phyloP scores from a whole-genome alignment of 2,797 vertebrate genomes.

The Sebastes diploproa region DNA sequence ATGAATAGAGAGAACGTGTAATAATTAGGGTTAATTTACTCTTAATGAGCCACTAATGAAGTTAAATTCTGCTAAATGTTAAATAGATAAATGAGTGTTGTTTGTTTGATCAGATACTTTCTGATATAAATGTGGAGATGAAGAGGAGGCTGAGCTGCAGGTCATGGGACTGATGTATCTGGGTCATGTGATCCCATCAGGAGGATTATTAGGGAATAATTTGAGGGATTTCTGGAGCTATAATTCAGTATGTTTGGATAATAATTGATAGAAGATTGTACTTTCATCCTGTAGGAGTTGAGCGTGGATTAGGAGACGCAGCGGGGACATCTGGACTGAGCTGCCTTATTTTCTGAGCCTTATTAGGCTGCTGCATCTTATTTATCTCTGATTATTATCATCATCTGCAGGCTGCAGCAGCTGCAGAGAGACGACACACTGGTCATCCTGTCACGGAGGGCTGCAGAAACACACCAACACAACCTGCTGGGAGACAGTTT shows the following conservation, averaged over 20 bases:
- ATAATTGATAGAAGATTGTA: slow-evolving; percentile 80
- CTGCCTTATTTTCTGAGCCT: slow-evolving; percentile 68
- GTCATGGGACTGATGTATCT: slow-evolving; percentile 33
- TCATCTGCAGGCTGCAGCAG: slow-evolving; percentile 19
- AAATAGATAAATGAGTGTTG: background rate
- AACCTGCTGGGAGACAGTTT: no score
- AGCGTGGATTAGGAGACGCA: slow-evolving; percentile 63
- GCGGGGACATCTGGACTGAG: slow-evolving; percentile 76
- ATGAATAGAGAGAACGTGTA: no score
- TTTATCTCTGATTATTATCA: slow-evolving; percentile 19
- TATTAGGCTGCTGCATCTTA: slow-evolving; percentile 50
- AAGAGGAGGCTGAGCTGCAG: background rate
- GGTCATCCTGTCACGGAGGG: no score
- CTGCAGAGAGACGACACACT: no score
- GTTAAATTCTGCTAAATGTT: no score
- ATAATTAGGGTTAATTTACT: no score
- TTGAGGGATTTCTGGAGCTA: slow-evolving; percentile 75
- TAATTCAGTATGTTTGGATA: slow-evolving; percentile 78
- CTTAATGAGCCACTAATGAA: no score
- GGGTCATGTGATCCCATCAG: slow-evolving; percentile 74
- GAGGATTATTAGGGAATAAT: slow-evolving; percentile 79
- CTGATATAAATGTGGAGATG: background rate
- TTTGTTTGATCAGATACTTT: background rate
- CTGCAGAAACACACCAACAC: no score
- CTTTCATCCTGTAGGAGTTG: slow-evolving; percentile 75